These are phyloP conservation scores for Scolopax mira DNA, from an alignment of 2,113 vertebrate species.

Conservation along the genomic window DNA sequence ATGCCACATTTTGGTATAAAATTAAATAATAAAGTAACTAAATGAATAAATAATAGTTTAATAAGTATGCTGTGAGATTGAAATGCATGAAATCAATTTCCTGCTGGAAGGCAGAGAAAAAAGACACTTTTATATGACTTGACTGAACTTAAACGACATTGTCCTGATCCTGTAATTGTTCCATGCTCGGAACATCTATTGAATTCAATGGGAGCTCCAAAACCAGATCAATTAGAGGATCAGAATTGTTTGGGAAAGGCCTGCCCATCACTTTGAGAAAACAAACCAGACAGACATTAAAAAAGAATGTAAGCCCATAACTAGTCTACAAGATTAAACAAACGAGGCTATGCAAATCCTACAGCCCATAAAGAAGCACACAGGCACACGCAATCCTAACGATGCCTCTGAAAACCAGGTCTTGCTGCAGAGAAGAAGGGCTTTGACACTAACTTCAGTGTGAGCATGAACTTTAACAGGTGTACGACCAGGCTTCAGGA, in stretches of 20 bases:
- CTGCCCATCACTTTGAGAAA: constrained; percentile 31
- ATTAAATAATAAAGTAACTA: background rate
- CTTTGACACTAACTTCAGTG: background rate
- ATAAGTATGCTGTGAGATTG: constrained; percentile 13
- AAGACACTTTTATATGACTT: background rate
- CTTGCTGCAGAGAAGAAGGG: background rate
- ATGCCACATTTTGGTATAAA: background rate
- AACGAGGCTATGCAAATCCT: background rate
- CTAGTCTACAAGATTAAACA: constrained; percentile 9
- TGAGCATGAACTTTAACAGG: background rate
- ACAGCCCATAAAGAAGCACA: background rate
- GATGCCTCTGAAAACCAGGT: background rate
- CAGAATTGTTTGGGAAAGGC: constrained; percentile 39
- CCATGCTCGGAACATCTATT: background rate
- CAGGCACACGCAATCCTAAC: background rate
- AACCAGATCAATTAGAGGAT: constrained; percentile 50
- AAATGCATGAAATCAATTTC: constrained; percentile 55
- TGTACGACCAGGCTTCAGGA: background rate
- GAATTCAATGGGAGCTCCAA: constrained; percentile 29
- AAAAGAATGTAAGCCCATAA: constrained; percentile 11
- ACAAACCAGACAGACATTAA: constrained; percentile 9
- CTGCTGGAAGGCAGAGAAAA: background rate
- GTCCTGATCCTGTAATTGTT: constrained; percentile 24
- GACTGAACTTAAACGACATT: constrained; percentile 23
- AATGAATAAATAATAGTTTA: constrained; percentile 28